These are phyloP conservation scores for Glyphotaelius pellucidus DNA, from an alignment of 2,888 invertebrate species.

Conservation along the genomic window DNA sequence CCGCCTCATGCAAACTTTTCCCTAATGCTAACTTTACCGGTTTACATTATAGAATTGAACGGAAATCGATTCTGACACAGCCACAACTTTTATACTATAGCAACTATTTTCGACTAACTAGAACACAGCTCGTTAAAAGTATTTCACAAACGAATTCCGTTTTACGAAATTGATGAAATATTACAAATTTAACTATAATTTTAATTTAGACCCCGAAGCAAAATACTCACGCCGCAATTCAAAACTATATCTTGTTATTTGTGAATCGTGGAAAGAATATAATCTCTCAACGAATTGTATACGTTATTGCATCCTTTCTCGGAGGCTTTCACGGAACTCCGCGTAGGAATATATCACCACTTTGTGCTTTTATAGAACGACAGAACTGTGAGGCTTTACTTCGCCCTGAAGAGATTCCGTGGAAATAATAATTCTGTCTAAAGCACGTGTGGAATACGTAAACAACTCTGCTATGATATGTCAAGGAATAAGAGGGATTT, in stretches of 20 bases:
- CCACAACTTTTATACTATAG: background rate
- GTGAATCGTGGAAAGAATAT: background rate
- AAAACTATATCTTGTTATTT: background rate
- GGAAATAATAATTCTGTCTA: background rate
- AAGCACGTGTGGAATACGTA: background rate
- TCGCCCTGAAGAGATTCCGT: background rate
- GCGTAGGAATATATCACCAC: background rate
- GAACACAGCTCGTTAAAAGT: background rate
- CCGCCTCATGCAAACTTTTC: too few relatives aligned
- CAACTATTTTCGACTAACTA: background rate
- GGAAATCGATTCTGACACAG: too few relatives aligned
- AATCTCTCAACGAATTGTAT: background rate
- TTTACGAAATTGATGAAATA: background rate
- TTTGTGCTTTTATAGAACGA: background rate
- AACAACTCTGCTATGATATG: background rate
- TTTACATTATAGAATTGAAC: too few relatives aligned
- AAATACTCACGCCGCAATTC: background rate
- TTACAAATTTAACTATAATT: background rate
- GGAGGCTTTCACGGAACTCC: background rate
- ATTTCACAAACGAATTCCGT: background rate
- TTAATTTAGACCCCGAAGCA: background rate
- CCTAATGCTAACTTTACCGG: too few relatives aligned
- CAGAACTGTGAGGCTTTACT: background rate
- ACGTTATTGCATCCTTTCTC: background rate
- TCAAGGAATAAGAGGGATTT: background rate